phyloP scores from a whole-genome alignment of 2,888 invertebrate genomes.

The Laspeyria flexula region DNA sequence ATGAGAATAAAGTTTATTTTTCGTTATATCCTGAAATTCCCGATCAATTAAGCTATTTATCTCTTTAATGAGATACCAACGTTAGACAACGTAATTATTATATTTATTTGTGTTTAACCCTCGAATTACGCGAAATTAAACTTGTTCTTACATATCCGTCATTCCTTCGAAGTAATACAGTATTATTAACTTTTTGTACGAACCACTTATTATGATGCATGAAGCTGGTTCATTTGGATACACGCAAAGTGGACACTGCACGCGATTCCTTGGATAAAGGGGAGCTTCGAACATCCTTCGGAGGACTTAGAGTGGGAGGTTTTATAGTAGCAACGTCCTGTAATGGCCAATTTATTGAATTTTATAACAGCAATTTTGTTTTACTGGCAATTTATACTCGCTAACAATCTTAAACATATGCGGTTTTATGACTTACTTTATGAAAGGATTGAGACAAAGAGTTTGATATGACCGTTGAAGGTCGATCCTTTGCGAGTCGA shows the following conservation, averaged over 20 bases:
- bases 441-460: neutral
- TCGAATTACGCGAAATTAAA: neutral
- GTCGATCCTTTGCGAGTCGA: no score
- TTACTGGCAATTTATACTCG: neutral
- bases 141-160: neutral
- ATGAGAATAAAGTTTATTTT: no score
- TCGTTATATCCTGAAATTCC: no score
- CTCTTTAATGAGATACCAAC: no score
- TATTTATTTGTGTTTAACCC: no score
- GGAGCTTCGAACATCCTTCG: neutral
- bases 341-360: neutral
- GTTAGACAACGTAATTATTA: no score
- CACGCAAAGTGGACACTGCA: slow-evolving; percentile 28
- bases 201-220: slow-evolving; percentile 22
- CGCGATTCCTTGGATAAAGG: neutral
- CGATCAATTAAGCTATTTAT: no score
- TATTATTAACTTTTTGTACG: slow-evolving; percentile 38
- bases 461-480: no score
- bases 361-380: slow-evolving; percentile 1
- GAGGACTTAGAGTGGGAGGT: neutral
- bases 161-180: neutral
- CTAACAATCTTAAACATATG: neutral
- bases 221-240: slow-evolving; percentile 9
- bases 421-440: neutral
- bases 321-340: neutral